These are phyloP conservation scores for Cecidostiba fungosa DNA, from an alignment of 2,888 invertebrate genomes.

Conservation along the genomic window DNA sequence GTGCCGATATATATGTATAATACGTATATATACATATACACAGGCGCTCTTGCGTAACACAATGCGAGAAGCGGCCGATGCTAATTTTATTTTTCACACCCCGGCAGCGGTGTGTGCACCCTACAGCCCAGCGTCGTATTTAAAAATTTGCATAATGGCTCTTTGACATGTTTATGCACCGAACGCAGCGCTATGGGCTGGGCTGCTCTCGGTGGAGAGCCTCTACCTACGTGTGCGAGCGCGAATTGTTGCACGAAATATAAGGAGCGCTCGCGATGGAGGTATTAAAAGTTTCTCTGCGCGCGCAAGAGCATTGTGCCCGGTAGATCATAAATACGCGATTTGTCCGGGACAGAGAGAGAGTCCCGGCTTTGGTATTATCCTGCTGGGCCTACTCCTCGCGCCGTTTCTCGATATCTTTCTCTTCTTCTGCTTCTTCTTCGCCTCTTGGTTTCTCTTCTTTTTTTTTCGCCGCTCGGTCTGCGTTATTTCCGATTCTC, in stretches of 20 bases:
- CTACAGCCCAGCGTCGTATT: slow-evolving; percentile 72
- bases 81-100: slow-evolving; percentile 79
- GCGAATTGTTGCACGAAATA: slow-evolving; percentile 71
- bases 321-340: slow-evolving; percentile 77
- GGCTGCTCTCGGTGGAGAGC: not conserved
- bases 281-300: slow-evolving; percentile 74
- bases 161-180: slow-evolving; percentile 79
- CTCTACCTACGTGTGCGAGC: slow-evolving; percentile 58
- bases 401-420: slow-evolving; percentile 66
- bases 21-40: not conserved
- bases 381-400: slow-evolving; percentile 33
- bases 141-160: slow-evolving; percentile 79
- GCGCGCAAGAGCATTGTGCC: slow-evolving; percentile 71
- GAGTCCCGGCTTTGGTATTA: slow-evolving; percentile 64
- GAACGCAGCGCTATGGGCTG: slow-evolving; percentile 65
- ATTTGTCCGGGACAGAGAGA: slow-evolving; percentile 75
- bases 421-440: slow-evolving; percentile 42
- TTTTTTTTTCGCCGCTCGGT: not conserved
- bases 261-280: slow-evolving; percentile 67
- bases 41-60: not conserved
- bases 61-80: slow-evolving; percentile 66
- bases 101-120: slow-evolving; percentile 61
- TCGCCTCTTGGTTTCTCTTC: slow-evolving; percentile 32
- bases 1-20: not conserved
- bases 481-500: slow-evolving; percentile 48